Percentiles rank a stretch among this genome's conserved stretches.
Evolutionary conservation across 1,140 invertebrate genomes (phyloP).

Genomic region (Arctopsyche grandis): DNA sequence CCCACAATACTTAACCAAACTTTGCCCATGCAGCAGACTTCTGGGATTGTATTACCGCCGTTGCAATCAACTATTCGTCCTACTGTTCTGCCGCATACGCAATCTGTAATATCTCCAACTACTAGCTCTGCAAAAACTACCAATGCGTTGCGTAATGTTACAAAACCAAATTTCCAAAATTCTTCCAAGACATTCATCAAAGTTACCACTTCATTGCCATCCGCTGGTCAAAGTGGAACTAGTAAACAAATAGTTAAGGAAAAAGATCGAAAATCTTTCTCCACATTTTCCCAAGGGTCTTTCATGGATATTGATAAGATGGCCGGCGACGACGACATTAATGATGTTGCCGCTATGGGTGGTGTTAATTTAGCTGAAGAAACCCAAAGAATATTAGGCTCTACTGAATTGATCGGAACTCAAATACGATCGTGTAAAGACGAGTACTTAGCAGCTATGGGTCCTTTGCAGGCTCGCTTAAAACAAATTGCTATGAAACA

Average conservation of each 20-base stretch:
- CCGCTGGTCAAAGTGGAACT: slow-evolving; percentile 50
- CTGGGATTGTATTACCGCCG: slow-evolving; percentile 13
- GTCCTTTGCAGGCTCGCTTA: slow-evolving; percentile 81
- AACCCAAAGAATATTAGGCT: slow-evolving; percentile 92
- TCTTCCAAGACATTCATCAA: slow-evolving; percentile 56
- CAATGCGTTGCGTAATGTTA: slow-evolving; percentile 45
- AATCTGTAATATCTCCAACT: slow-evolving; percentile 12
- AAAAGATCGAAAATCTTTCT: slow-evolving; percentile 72
- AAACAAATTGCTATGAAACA: slow-evolving; percentile 77
- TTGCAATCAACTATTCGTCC: slow-evolving; percentile 35
- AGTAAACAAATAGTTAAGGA: slow-evolving; percentile 64
- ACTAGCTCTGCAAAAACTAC: slow-evolving; percentile 24
- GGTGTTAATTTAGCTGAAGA: slow-evolving; percentile 98
- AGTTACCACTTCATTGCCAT: slow-evolving; percentile 56
- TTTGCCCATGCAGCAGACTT: slow-evolving; percentile 33
- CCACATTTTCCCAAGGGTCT: slow-evolving; percentile 60
- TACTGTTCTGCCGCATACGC: slow-evolving; percentile 8
- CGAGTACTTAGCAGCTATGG: slow-evolving; percentile 86
- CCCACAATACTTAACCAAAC: slow-evolving; percentile 49
- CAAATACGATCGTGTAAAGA: slow-evolving; percentile 97
- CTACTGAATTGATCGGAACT: slow-evolving; percentile 94
- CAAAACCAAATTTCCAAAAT: slow-evolving; percentile 56
- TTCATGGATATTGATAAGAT: slow-evolving; percentile 57
- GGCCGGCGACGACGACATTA: slow-evolving; percentile 93
- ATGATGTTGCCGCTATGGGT: slow-evolving; percentile 99